Conservation (phyloP, 92 coral and sea anemone genomes). For the Palythoa caribaeorum region DNA sequence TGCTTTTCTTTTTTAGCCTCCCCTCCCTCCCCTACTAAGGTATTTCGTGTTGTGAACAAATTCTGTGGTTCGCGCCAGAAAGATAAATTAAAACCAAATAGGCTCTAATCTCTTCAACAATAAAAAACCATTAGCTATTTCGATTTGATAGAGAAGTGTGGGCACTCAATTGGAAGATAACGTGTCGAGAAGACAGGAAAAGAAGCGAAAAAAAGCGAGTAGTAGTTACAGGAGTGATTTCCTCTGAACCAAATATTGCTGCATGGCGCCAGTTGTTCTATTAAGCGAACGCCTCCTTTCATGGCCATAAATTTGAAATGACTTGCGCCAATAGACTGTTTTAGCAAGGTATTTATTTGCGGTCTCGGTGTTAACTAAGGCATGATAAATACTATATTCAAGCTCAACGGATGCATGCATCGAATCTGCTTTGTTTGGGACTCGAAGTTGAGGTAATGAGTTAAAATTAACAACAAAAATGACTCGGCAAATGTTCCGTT, state of each 20-base stretch:
- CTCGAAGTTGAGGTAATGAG: constrained; percentile 26
- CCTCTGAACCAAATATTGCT: constrained; percentile 13
- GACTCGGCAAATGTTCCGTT: background rate
- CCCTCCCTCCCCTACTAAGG: background rate
- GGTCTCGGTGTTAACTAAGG: constrained; percentile 25
- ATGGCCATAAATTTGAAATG: constrained; percentile 8
- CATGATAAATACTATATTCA: background rate
- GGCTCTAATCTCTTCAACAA: constrained; percentile 20
- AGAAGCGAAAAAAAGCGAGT: constrained; percentile 25
- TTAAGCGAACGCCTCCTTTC: constrained; percentile 15
- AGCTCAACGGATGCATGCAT: background rate
- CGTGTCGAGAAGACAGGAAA: constrained; percentile 12
- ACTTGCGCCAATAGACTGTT: constrained; percentile 11
- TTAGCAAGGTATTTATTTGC: background rate
- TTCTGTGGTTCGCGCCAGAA: background rate
- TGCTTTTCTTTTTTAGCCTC: too few relatives aligned
- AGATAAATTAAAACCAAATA: background rate
- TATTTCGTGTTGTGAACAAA: background rate
- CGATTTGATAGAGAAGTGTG: constrained; percentile 18
- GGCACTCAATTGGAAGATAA: background rate
- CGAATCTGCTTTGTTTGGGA: background rate
- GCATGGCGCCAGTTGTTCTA: constrained; percentile 15
- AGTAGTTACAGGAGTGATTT: background rate
- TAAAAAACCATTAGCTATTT: constrained; percentile 35
- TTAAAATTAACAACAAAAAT: constrained; percentile 33